Percentiles rank a stretch among this genome's conserved stretches.
phyloP scores from a whole-genome alignment of 2,888 invertebrate species.

The Acheta domesticus region DNA sequence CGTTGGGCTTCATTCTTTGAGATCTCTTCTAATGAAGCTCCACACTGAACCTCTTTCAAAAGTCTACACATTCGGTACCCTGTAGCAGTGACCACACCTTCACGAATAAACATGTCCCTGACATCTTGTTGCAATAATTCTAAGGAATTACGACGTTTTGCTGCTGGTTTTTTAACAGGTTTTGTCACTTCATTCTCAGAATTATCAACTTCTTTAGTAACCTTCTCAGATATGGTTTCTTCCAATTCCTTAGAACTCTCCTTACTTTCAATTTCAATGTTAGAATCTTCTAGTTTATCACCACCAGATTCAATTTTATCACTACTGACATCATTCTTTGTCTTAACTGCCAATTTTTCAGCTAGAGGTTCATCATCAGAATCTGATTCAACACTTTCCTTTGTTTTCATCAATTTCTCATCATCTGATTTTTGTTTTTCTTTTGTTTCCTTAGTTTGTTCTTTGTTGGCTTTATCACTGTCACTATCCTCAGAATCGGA shows the following conservation, averaged over 20 bases:
- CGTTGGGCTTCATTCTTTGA: constrained; percentile 24
- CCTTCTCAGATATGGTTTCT: constrained; percentile 32
- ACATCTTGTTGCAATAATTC: constrained; percentile 65
- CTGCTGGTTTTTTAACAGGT: constrained; percentile 27
- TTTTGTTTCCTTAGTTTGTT: constrained; percentile 18
- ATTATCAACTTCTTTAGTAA: constrained; percentile 35
- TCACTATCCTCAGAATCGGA: constrained; percentile 51
- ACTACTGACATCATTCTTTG: constrained; percentile 35
- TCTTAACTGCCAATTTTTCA: constrained; percentile 29
- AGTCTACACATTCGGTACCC: constrained; percentile 64
- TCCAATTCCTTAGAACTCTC: constrained; percentile 31
- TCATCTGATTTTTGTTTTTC: constrained; percentile 19
- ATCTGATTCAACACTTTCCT: constrained; percentile 42
- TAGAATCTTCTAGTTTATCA: constrained; percentile 30
- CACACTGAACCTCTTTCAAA: constrained; percentile 51
- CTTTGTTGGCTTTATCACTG: constrained; percentile 27
- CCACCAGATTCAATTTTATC: constrained; percentile 21
- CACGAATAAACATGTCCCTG: constrained; percentile 65
- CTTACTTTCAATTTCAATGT: constrained; percentile 36
- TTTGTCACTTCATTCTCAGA: constrained; percentile 28
- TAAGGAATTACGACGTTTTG: constrained; percentile 53
- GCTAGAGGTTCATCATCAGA: constrained; percentile 42
- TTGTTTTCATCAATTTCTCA: constrained; percentile 34
- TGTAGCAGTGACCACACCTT: constrained; percentile 60
- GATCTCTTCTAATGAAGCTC: constrained; percentile 30